These are phyloP conservation scores for Anagrus nilaparvatae DNA, from an alignment of 1,140 invertebrate genomes.

Conservation along the genomic window DNA sequence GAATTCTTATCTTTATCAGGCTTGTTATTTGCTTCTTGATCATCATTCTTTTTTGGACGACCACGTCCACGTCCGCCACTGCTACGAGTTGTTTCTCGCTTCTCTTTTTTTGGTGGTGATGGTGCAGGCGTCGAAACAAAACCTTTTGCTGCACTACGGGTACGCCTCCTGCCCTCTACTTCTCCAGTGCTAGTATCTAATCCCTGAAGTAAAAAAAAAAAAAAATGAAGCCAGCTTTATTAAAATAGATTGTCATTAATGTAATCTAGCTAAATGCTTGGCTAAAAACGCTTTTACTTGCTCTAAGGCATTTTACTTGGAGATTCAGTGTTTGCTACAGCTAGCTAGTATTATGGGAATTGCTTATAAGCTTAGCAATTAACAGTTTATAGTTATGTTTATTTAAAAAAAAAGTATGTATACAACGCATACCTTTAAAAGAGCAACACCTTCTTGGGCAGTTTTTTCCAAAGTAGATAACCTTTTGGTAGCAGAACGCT, in stretches of 20 bases:
- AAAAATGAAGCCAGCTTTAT: not conserved
- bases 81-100: slow-evolving; percentile 34
- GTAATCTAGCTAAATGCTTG: too few species aligned
- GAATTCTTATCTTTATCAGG: slow-evolving; percentile 32
- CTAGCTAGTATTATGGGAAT: too few species aligned
- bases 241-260: too few species aligned
- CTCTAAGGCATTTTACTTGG: too few species aligned
- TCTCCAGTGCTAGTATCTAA: slow-evolving; percentile 34
- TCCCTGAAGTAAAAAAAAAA: slow-evolving; percentile 23
- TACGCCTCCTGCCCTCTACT: slow-evolving; percentile 41
- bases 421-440: slow-evolving; percentile 34
- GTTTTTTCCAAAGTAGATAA: slow-evolving; percentile 40
- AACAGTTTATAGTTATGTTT: too few species aligned
- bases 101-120: slow-evolving; percentile 40
- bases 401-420: not conserved
- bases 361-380: too few species aligned
- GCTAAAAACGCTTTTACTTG: too few species aligned
- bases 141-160: slow-evolving; percentile 40
- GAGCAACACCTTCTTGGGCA: slow-evolving; percentile 41
- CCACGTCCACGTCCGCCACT: slow-evolving; percentile 34
- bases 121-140: slow-evolving; percentile 32
- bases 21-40: slow-evolving; percentile 32
- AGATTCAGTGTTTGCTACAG: too few species aligned
- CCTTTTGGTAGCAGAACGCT: slow-evolving; percentile 37
- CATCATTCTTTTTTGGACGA: slow-evolving; percentile 36